These are phyloP conservation scores for Argentina silus DNA, from an alignment of 2,797 vertebrate genomes.

Conservation along the genomic window DNA sequence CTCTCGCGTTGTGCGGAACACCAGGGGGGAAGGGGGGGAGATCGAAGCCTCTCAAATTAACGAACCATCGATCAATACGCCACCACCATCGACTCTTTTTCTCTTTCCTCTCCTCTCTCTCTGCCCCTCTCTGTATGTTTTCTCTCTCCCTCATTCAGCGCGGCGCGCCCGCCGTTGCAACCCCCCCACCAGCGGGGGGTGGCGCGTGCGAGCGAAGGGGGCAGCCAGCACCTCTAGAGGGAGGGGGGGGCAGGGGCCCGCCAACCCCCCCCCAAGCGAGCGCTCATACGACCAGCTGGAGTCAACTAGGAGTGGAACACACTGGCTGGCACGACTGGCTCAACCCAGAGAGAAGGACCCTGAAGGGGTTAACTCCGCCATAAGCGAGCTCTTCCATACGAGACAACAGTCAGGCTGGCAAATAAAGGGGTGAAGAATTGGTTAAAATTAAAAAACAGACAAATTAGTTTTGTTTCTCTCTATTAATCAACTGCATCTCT, in stretches of 20 bases:
- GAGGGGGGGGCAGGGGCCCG: constrained; percentile 2
- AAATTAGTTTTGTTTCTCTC: constrained; percentile 70
- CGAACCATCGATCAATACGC: constrained; percentile 81
- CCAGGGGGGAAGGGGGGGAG: constrained; percentile 63
- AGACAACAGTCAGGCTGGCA: constrained; percentile 99
- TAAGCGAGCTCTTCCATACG: constrained; percentile 93
- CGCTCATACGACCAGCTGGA: constrained; percentile 80
- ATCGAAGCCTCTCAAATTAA: constrained; percentile 82
- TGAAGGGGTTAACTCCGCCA: constrained; percentile 98
- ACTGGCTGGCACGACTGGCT: constrained; percentile 95
- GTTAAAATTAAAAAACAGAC: constrained; percentile 90
- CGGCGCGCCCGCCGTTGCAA: constrained; percentile 34
- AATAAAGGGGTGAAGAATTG: constrained; percentile 99
- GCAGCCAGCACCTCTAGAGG: constrained; percentile 71
- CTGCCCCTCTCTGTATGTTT: constrained; percentile 75
- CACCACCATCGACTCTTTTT: constrained; percentile 53
- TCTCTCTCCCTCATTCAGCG: constrained; percentile 69
- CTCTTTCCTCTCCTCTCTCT: constrained; percentile 78
- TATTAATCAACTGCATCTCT: constrained; percentile 47
- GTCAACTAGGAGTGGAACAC: constrained; percentile 85
- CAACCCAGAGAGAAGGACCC: constrained; percentile 99
- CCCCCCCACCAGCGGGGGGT: constrained; percentile 40
- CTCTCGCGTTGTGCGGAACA: constrained; percentile 72
- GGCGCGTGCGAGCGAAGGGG: constrained; percentile 69
- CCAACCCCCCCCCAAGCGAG: constrained; percentile 56